Evolutionary conservation across 2,888 invertebrate species (phyloP), one percentile per base, ranked within the genome.

Genomic region (Smittia aterrima): DNA sequence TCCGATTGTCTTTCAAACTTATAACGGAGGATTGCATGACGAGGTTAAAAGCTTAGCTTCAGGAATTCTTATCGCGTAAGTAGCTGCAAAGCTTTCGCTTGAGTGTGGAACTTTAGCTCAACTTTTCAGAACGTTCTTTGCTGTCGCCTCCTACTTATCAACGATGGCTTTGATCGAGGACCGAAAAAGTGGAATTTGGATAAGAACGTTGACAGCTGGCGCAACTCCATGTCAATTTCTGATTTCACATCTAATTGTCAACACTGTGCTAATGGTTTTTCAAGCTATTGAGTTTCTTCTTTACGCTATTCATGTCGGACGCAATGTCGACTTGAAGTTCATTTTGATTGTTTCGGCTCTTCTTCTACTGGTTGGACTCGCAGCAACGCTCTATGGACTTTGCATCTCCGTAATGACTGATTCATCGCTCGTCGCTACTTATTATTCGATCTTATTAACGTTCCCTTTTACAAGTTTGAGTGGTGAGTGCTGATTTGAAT

Each of bases 121-220:
- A 64, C 27, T 62, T 73, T 82, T 66, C 83, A 92, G 92, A 11
- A 87, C 91, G 74, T 85, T 90, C 40, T 93, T 90, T 83, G 90
- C 93, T 83, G 83, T 93, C 81, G 88, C 92, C 0, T 87, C 91
- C 0, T 87, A 91, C 53, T 86, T 92, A 78, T 92, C 92, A 0
- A 89, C 92, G 0, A 86, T 91, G 6, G 86, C 90, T 38, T 88
- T 92, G 79, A 88, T 92, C 76, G 83, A 88, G 0, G 92, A 92
- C 79, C 86, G 89, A 20, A 84, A 87, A 75, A 90, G 91, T 79
- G 92, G 93, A 1, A 87, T 93, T 75, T 88, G 93, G 88, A 91
- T 93, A 79, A 84, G 93, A 76, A 90, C 90, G 75, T 86, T 91
- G 0, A 92, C 92, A 0, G 91, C 93, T 77, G 93, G 93, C 13